phyloP scores from a whole-genome alignment of 2,113 vertebrate species.

The Sylvietta virens region DNA sequence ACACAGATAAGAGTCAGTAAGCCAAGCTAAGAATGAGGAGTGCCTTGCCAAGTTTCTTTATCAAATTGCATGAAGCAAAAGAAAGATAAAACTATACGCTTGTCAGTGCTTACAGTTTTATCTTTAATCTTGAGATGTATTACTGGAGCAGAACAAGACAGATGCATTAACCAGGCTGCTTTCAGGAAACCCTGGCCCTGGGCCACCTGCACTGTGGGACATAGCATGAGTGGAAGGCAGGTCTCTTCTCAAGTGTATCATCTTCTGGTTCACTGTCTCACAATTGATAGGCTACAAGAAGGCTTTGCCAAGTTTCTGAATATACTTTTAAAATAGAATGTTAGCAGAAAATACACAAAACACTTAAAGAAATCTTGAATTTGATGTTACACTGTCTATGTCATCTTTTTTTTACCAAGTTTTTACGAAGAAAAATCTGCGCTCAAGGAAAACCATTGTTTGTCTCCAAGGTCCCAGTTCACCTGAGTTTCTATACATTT shows the following conservation, averaged over 20 bases:
- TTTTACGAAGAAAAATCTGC: neutral
- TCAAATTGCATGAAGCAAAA: neutral
- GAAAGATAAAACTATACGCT: neutral
- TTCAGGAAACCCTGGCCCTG: neutral
- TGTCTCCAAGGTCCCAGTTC: neutral
- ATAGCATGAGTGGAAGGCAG: neutral
- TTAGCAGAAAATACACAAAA: neutral
- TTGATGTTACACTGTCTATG: neutral
- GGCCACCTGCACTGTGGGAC: neutral
- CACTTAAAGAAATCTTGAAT: neutral
- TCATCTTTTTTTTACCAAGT: neutral
- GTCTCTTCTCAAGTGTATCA: neutral
- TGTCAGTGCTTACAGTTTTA: neutral
- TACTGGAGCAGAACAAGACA: neutral
- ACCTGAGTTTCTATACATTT: neutral
- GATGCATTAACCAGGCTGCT: neutral
- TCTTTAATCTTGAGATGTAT: neutral
- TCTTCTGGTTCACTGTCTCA: neutral
- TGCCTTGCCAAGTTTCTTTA: neutral
- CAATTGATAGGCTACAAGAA: neutral
- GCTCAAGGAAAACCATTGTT: neutral
- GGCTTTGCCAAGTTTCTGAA: neutral
- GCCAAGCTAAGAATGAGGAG: neutral
- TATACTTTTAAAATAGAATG: neutral
- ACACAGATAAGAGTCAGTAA: neutral